Evolutionary conservation across 2,797 vertebrate genomes (phyloP), one percentile per base, ranked within the genome.

Genomic region (Ptychadena robeensis): DNA sequence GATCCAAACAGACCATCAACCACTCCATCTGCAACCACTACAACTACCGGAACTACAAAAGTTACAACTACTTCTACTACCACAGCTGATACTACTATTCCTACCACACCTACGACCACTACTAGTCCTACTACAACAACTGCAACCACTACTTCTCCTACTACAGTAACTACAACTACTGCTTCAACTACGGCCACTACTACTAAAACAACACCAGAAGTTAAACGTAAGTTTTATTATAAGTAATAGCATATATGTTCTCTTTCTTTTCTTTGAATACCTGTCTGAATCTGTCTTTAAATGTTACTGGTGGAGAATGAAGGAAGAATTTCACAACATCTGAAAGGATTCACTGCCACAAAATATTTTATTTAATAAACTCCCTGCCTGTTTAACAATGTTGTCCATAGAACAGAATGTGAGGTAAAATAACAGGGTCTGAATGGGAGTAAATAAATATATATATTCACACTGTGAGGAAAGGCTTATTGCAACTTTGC

Each of bases 1-100:
- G 77, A 71, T 63, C 68, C 68, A 71, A 71, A 71, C 10, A 63
- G 30, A 59, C 30, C 76, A 53, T 28, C 78, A 38, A 70, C 66
- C 38, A 71, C 67, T 30, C 32, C 31, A 65, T 38, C 76, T 25
- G 9, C 18, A 32, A 27, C 31, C 31, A 12, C 28, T 12, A 32
- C 28, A 30, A 12, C 63, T 14, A 67, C 65, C 12, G n/a, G n/a
- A n/a, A n/a, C n/a, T n/a, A n/a, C n/a, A n/a, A n/a, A n/a, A n/a
- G n/a, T n/a, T n/a, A 9, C 65, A 18, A 34, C 66, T 12, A 2
- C 30, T 34, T 15, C 30, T 15, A 14, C 30, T 31, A 18, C 9
- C 10, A 63, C 25, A 22, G 3, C 66, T 10, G n/a, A 2, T 28
- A 70, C 38, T 22, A 12, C 25, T 28, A 34, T 44, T 34, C 7